phyloP scores from a whole-genome alignment of 2,797 vertebrate genomes.

The Amblyopsis hoosieri region DNA sequence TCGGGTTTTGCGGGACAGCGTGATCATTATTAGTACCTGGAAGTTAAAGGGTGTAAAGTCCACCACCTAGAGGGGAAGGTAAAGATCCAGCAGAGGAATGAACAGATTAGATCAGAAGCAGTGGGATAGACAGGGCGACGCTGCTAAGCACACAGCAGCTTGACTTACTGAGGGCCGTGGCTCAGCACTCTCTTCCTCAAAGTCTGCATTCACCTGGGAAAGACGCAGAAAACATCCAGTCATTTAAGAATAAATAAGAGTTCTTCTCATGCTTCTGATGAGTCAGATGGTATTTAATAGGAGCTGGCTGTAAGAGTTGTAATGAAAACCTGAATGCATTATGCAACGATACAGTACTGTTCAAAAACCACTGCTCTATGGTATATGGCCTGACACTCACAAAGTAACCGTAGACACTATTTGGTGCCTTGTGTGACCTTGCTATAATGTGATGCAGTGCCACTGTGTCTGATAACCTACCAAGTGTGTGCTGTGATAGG shows the following conservation, averaged over 20 bases:
- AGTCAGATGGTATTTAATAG: too few relatives aligned
- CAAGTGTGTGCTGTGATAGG: background rate
- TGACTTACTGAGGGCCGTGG: constrained; percentile 76
- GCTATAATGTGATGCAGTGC: too few relatives aligned
- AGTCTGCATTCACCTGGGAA: constrained; percentile 78
- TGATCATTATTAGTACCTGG: constrained; percentile 69
- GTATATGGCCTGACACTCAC: too few relatives aligned
- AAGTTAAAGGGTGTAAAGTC: constrained; percentile 85
- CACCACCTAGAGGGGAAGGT: constrained; percentile 71
- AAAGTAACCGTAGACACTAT: too few relatives aligned
- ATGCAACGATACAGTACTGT: too few relatives aligned
- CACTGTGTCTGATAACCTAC: too few relatives aligned
- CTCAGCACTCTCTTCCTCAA: constrained; percentile 80
- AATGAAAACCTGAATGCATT: too few relatives aligned
- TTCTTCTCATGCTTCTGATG: too few relatives aligned
- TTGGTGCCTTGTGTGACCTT: too few relatives aligned
- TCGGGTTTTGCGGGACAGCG: background rate
- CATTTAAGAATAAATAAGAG: constrained; percentile 5
- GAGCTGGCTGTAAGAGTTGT: too few relatives aligned
- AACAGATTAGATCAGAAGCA: constrained; percentile 30
- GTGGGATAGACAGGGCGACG: background rate
- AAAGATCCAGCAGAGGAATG: constrained; percentile 47
- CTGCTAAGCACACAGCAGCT: constrained; percentile 18
- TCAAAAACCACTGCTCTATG: too few relatives aligned
- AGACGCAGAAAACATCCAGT: constrained; percentile 10